Base-by-base conservation (phyloP, 1,140 invertebrate species). In the Cydia fagiglandana region DNA sequence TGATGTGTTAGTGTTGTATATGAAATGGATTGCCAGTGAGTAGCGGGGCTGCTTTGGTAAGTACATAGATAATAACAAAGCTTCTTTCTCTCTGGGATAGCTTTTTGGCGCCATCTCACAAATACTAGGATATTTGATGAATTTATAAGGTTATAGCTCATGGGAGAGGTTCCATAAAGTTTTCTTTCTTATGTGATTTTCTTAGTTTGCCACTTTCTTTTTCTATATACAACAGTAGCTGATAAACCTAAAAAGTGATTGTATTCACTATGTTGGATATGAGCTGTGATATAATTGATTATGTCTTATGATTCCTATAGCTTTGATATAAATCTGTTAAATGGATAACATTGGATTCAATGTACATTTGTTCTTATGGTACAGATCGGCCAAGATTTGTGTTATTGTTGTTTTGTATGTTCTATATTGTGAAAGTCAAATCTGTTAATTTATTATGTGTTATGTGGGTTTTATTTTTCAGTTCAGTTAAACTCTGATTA, bases 21-120 rank as follows among this genome's bases (percentile, higher is more conserved):
- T 2, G 10, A 9, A 38, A 38, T 70, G 66, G n/a, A 70, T 70
- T 70, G 20, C 66, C 30, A 38, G 30, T n/a, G 30, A n/a, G n/a
- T 17, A 41, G 66, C 66, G 66, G 66, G 9, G 38, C 66, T 17
- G 66, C 34, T 70, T 38, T 12, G 66, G 66, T 70, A 20, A 70
- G 66, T 70, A 70, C 66, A 17, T 70, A 70, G 66, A 17, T 38
- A 70, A 70, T 70, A 70, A 70, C 66, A 70, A 70, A 70, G n/a
- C 66, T 38, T 70, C n/a, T 41, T 45, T 70, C 9, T 70, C 66
- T 15, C 10, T 70, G 30, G n/a, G 15, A 41, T 10, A 45, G 38
- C 7, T 41, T 70, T 68, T 70, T 70, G 15, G 66, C 66, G 66
- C 66, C 66, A 45, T 70, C n/a, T 6, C 15, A 17, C 56, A 4